Base-by-base conservation (phyloP, 2,888 invertebrate species). In the Hetaerina titia region DNA sequence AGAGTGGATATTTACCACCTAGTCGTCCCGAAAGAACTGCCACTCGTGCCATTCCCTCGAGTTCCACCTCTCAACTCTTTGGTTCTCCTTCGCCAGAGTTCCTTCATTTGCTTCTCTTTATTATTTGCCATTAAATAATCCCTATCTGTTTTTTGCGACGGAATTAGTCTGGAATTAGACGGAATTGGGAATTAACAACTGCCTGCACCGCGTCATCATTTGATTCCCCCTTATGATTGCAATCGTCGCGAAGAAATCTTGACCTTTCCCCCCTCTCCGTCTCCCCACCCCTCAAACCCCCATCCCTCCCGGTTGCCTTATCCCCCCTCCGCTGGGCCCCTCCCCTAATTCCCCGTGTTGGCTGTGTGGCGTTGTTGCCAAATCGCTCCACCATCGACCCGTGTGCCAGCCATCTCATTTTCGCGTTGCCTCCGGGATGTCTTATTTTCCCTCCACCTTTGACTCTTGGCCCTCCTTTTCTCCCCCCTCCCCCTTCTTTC, bases 351-450 rank as follows among this genome's bases (percentile, higher is more conserved):
- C 64, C 64, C 89, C 89, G 89, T 58, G 19, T 89, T 89, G 19
- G 90, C 92, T 69, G 92, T 90, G 90, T 63, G 90, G 92, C 92
- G 92, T 57, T 69, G 92, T 92, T 92, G 92, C 92, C 92, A 92
- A 92, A 92, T 92, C 92, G 69, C n/a, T 69, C 11, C 11, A 56
- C 56, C 92, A 92, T 92, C 92, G 92, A 92, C 92, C 92, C 92
- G 69, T 56, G 69, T 9, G 31, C 89, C 89, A 89, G 69, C 69
- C 92, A 17, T 56, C 92, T 92, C 92, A 64, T 90, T 90, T 64
- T 25, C 45, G 64, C 64, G 64, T 90, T 64, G 81, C 25, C 25
- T 69, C 90, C 64, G 63, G 64, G 64, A 64, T 90, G 90, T 90
- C 90, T 90, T 90, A 90, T 90, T 90, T 90, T 45, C 90, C 45